Evolutionary conservation across 2,888 invertebrate species (phyloP).

Genomic region (Adineta ricciae): DNA sequence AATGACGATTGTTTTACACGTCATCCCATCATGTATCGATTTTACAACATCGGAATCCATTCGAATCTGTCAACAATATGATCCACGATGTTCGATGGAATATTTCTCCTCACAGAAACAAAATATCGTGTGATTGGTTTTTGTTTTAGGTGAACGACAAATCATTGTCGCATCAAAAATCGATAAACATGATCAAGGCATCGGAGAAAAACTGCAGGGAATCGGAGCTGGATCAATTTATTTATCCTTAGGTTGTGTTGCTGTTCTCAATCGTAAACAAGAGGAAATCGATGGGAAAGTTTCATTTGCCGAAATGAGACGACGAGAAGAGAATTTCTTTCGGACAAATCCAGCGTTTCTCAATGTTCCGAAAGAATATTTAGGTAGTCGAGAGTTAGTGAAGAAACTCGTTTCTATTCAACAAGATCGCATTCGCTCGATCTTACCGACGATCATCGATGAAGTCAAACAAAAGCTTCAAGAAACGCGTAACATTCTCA

Average conservation of each 20-base stretch:
- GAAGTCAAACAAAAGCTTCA: neutral
- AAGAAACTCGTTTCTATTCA: constrained; percentile 7
- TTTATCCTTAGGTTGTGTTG: neutral
- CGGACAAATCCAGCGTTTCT: neutral
- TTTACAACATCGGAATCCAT: neutral
- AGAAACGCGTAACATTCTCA: neutral
- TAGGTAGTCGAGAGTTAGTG: neutral
- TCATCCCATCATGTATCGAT: neutral
- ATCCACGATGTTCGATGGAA: neutral
- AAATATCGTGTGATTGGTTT: neutral
- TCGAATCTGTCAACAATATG: neutral
- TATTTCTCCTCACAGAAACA: neutral
- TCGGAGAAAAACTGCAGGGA: neutral
- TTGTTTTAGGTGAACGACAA: constrained; percentile 2
- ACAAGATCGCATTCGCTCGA: neutral
- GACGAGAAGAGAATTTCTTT: neutral
- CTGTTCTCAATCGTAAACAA: constrained; percentile 15
- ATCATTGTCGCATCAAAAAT: neutral
- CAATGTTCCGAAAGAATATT: neutral
- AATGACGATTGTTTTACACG: constrained; percentile 6
- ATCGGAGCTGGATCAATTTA: neutral
- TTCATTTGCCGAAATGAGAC: constrained; percentile 12
- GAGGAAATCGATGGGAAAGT: neutral
- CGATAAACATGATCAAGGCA: constrained; percentile 5
- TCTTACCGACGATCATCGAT: neutral